Base-by-base conservation (phyloP, 92 coral and sea anemone genomes). In the Epizoanthus scotinus region DNA sequence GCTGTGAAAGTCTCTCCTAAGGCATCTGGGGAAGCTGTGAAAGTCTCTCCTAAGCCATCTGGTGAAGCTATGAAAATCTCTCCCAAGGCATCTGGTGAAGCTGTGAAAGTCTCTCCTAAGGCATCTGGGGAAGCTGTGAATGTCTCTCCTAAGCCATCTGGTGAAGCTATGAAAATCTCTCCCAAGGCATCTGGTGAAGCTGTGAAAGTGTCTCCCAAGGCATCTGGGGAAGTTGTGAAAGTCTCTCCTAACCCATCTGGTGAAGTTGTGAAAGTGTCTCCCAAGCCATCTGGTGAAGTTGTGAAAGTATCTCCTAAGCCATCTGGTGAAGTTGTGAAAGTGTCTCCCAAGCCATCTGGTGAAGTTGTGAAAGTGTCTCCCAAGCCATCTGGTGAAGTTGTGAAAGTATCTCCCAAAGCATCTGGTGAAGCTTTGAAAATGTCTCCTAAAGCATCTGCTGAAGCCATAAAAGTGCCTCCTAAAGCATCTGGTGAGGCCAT, bases 131-230 rank as follows among this genome's bases (percentile, higher is more conserved):
- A 74, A 13, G 42, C 8, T 13, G 64, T 31, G 21, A 74, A 38
- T 59, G 78, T 36, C 3, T 40, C 82, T 7, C 63, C 86, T 10
- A 85, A 68, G 36, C 40, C 81, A 27, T 73, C 82, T 17, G 77
- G 24, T 2, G 66, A 74, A 44, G 58, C 54, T 1, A 65, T 22
- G 28, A 81, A 81, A 66, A 59, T 53, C 47, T 18, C 75, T 9
- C 62, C 70, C 6, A 71, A 49, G 42, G 22, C 80, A 60, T 71
- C 81, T 12, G 64, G 57, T 29, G 72, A 60, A 4, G 62, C 81
- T 6, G 56, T 40, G 2, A 82, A 83, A 75, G 25, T 27, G 5
- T 38, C 66, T n/a, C 75, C 80, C 20, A 78, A 83, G 36, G 2
- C 36, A 31, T 31, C 36, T 31, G 36, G 4, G 2, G 36, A 31